Evolutionary conservation across 92 coral and sea anemone species (phyloP), one percentile per base, ranked within the genome.

Genomic region (Paragorgia papillata): DNA sequence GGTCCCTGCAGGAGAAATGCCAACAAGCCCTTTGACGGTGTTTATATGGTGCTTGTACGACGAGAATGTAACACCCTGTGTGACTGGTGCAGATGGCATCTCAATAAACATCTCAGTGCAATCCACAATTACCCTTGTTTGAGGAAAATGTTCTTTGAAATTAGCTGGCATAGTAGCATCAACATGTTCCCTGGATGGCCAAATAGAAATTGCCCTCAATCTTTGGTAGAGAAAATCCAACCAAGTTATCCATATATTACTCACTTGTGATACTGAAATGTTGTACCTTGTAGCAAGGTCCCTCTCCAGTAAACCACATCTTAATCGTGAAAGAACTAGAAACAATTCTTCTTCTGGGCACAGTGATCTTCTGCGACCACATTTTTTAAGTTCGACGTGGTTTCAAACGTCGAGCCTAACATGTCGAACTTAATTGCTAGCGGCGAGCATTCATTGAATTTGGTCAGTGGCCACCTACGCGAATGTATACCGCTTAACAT

Each of bases 61-160:
- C 5, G 87, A 83, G 41, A 41, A 84, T 24, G 83, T 69, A 39
- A 67, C 73, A 57, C 83, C 57, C 41, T 84, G 84, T 29, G 57
- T 74, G 17, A 79, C 48, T 50, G 78, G 77, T 51, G 66, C 57
- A 5, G 80, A 78, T 6, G 88, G 88, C 26, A 57, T 84, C 62
- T 84, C 79, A 1, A 78, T 78, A 60, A 84, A 79, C n/a, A 79
- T 21, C 62, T 79, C 88, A 8, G 85, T 85, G 56, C 82, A 79
- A 44, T 85, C 88, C 20, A 85, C 65, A 28, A 79, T 85, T n/a
- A 85, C 84, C 41, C 82, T 66, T 14, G 85, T 80, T 39, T 80
- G 55, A 15, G 85, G 79, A 31, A 62, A 85, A 59, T 67, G 73
- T 15, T 66, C 73, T 46, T 69, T 80, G 46, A 71, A 85, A 48